A percentile compares a stretch with the other conserved stretches of the same genome.
These are phyloP conservation scores for Menidia beryllina DNA, from an alignment of 2,113 vertebrate genomes.

Conservation along the genomic window DNA sequence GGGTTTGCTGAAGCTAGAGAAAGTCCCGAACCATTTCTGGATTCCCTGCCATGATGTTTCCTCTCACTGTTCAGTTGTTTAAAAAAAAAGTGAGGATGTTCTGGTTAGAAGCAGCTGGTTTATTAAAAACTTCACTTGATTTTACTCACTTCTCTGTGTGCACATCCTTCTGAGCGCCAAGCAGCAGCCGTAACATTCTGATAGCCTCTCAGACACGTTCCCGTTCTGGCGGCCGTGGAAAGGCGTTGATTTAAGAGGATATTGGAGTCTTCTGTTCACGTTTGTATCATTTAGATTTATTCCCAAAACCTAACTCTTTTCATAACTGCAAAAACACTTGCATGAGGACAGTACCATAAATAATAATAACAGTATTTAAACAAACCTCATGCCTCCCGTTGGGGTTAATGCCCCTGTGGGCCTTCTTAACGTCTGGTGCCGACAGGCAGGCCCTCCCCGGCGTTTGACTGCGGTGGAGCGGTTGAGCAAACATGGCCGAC, in stretches of 20 bases:
- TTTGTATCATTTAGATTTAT: slow-evolving; percentile 39
- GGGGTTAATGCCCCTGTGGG: slow-evolving; percentile 43
- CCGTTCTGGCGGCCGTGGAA: slow-evolving; percentile 32
- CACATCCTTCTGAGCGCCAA: not conserved
- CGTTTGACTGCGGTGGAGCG: slow-evolving; percentile 7
- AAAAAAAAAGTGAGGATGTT: not conserved
- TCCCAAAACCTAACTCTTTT: slow-evolving; percentile 23
- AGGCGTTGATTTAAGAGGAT: slow-evolving; percentile 16
- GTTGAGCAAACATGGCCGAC: slow-evolving; percentile 32
- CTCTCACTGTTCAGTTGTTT: slow-evolving; percentile 1
- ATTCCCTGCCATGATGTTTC: not conserved
- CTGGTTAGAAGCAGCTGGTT: slow-evolving; percentile 8
- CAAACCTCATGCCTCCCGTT: slow-evolving; percentile 37
- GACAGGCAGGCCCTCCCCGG: not conserved
- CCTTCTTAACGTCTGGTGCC: not conserved
- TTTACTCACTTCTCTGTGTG: not conserved
- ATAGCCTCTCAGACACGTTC: slow-evolving; percentile 16
- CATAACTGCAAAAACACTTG: slow-evolving; percentile 49
- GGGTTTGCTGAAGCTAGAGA: slow-evolving; percentile 10
- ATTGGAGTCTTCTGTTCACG: slow-evolving; percentile 27
- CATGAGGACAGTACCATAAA: slow-evolving; percentile 67
- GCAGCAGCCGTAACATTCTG: no score
- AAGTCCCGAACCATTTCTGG: not conserved
- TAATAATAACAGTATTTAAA: slow-evolving; percentile 78
- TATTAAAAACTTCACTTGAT: not conserved